A percentile compares a stretch with the other conserved stretches of the same genome.
Conservation (phyloP, 2,113 vertebrate species). For the Notothenia coriiceps region DNA sequence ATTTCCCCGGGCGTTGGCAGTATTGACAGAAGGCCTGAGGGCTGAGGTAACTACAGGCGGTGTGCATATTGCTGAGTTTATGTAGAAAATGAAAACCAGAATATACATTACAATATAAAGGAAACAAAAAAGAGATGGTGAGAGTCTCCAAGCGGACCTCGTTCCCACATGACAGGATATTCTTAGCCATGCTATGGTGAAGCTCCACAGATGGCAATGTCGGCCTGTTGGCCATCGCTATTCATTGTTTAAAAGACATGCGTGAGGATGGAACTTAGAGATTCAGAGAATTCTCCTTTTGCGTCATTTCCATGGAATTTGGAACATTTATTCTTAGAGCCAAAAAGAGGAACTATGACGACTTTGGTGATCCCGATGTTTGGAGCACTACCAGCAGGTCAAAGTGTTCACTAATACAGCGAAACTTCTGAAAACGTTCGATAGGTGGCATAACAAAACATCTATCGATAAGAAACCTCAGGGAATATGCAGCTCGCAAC, state of each 20-base stretch:
- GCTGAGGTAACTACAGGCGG: slow-evolving; percentile 5
- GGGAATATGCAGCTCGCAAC: neutral
- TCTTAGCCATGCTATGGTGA: neutral
- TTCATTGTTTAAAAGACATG: neutral
- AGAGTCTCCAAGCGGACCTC: slow-evolving; percentile 13
- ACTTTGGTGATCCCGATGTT: neutral
- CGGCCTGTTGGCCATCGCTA: neutral
- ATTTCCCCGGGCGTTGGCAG: slow-evolving; percentile 75
- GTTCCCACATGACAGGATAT: slow-evolving; percentile 3
- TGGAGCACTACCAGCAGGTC: neutral
- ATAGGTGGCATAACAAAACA: neutral
- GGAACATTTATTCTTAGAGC: neutral
- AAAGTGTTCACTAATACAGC: neutral
- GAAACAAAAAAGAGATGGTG: neutral
- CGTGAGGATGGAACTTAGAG: neutral
- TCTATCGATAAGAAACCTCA: too few relatives aligned
- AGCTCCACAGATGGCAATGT: neutral
- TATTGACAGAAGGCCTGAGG: slow-evolving; percentile 33
- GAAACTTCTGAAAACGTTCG: neutral
- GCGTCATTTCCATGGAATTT: neutral
- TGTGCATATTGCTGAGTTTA: slow-evolving; percentile 6
- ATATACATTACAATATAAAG: neutral
- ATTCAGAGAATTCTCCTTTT: neutral
- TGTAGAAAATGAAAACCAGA: slow-evolving; percentile 21
- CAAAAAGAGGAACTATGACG: neutral